Percentiles rank a stretch among this genome's conserved stretches.
Evolutionary conservation across 1,140 invertebrate genomes (phyloP).

Genomic region (Drosophila lini): DNA sequence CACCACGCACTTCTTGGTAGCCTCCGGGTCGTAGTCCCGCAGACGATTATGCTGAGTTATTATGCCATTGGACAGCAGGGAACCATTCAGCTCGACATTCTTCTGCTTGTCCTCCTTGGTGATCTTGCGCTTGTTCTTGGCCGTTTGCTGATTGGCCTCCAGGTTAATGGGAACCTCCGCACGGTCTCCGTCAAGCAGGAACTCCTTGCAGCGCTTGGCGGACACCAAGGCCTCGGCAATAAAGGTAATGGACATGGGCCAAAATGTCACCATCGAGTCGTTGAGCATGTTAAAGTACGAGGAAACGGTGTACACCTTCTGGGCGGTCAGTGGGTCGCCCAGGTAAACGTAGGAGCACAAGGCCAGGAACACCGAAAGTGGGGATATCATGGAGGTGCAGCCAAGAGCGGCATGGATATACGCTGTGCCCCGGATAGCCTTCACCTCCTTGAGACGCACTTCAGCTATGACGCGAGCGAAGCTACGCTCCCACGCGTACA

Average conservation of each 20-base stretch:
- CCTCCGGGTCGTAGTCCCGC: constrained; percentile 73
- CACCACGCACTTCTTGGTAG: constrained; percentile 75
- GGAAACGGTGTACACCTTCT: constrained; percentile 91
- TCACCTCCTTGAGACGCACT: constrained; percentile 87
- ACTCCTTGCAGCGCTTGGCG: constrained; percentile 88
- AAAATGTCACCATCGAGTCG: constrained; percentile 90
- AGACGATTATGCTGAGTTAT: constrained; percentile 32
- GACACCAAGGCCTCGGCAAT: constrained; percentile 88
- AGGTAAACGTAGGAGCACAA: constrained; percentile 91
- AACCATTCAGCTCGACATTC: constrained; percentile 61
- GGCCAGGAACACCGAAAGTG: constrained; percentile 91
- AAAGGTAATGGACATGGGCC: constrained; percentile 88
- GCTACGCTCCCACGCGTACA: constrained; percentile 95
- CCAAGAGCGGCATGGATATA: constrained; percentile 76
- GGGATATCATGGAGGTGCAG: constrained; percentile 88
- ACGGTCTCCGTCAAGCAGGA: constrained; percentile 80
- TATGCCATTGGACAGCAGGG: constrained; percentile 46
- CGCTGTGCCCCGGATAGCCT: constrained; percentile 86
- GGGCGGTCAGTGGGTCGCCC: constrained; percentile 88
- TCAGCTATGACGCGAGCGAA: constrained; percentile 89
- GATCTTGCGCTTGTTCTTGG: constrained; percentile 51
- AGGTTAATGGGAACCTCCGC: constrained; percentile 64
- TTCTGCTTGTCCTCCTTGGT: constrained; percentile 50
- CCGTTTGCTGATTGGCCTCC: constrained; percentile 30
- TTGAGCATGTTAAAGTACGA: constrained; percentile 90